A percentile compares a stretch with the other conserved stretches of the same genome.
These are phyloP conservation scores for Tanypteryx hageni DNA, from an alignment of 2,888 invertebrate species.

Conservation along the genomic window DNA sequence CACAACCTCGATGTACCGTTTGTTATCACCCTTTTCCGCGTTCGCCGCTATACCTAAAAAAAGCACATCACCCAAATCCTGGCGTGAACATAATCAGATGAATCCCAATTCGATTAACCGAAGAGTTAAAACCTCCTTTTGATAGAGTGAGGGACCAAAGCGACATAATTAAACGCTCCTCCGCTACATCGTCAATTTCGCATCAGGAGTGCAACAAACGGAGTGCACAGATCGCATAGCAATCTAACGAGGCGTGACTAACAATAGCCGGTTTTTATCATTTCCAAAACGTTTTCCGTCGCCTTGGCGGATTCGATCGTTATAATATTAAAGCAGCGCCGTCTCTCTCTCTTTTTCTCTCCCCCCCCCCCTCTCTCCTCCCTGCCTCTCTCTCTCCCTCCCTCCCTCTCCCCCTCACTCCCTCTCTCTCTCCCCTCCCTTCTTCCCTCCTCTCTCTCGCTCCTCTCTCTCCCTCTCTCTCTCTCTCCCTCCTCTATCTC, in stretches of 20 bases:
- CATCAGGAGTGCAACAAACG: background rate
- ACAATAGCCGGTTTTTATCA: too few species aligned
- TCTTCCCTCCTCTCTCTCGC: too few species aligned
- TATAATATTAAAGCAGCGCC: too few species aligned
- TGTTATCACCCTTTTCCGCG: background rate
- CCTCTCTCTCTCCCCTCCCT: too few species aligned
- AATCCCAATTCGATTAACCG: background rate
- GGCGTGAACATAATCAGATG: background rate
- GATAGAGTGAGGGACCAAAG: background rate
- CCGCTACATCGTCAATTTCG: background rate
- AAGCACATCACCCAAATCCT: background rate
- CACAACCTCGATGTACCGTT: background rate
- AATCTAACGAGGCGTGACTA: background rate
- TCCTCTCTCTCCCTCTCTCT: too few species aligned
- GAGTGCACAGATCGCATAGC: background rate
- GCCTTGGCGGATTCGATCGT: too few species aligned
- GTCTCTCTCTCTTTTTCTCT: too few species aligned
- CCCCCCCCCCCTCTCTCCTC: too few species aligned
- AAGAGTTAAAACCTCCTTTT: background rate
- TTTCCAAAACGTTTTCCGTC: too few species aligned
- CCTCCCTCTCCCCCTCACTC: too few species aligned
- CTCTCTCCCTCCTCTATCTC: too few species aligned
- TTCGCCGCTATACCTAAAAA: background rate
- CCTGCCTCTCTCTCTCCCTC: too few species aligned
- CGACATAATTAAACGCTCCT: background rate